These are phyloP conservation scores for Nymphalis c-album DNA, from an alignment of 2,888 invertebrate genomes.

Conservation along the genomic window DNA sequence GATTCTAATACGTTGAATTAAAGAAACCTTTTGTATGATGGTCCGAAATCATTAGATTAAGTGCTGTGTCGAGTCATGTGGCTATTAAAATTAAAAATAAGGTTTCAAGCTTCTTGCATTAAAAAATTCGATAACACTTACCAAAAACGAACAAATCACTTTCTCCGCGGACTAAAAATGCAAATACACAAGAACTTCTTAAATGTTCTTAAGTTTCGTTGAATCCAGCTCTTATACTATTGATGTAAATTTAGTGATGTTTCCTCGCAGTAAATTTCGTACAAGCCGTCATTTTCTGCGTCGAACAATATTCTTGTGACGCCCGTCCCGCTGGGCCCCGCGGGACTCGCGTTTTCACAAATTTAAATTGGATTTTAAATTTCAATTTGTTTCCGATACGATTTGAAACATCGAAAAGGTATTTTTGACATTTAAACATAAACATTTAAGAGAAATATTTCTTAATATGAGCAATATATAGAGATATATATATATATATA, in stretches of 20 bases:
- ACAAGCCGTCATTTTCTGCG: slow-evolving; percentile 33
- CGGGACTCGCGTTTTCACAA: slow-evolving; percentile 37
- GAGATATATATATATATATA: too few relatives aligned
- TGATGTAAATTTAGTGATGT: slow-evolving; percentile 14
- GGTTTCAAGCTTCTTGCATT: too few relatives aligned
- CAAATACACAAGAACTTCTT: too few relatives aligned
- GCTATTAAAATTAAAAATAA: too few relatives aligned
- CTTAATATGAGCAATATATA: background rate
- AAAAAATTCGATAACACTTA: too few relatives aligned
- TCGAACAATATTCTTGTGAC: slow-evolving; percentile 37
- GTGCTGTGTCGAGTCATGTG: too few relatives aligned
- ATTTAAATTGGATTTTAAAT: slow-evolving; percentile 50
- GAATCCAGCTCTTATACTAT: slow-evolving; percentile 3
- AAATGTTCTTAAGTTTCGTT: background rate
- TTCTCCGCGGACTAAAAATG: too few relatives aligned
- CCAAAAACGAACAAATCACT: too few relatives aligned
- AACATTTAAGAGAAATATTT: background rate
- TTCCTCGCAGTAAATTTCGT: slow-evolving; percentile 30
- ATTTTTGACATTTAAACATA: background rate
- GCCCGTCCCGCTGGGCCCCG: slow-evolving; percentile 29
- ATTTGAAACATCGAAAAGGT: slow-evolving; percentile 32
- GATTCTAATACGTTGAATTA: background rate
- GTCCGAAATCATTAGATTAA: too few relatives aligned
- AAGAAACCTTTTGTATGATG: background rate
- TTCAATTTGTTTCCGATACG: slow-evolving; percentile 46